phyloP scores from a whole-genome alignment of 2,797 vertebrate species.

The Acipenser transmontanus region DNA sequence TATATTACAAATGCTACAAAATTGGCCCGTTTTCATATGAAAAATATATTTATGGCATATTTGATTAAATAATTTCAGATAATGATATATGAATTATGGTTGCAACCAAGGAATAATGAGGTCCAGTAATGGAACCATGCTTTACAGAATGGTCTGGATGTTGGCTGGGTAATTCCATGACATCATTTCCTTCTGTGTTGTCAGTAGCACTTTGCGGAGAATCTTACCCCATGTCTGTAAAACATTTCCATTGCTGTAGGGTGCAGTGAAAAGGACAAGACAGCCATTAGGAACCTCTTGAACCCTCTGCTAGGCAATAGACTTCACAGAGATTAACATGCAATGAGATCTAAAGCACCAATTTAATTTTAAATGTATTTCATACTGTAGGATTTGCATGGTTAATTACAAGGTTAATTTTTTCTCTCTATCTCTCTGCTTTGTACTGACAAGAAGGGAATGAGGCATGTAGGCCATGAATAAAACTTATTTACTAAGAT shows the following conservation, averaged over 20 bases:
- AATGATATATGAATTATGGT: too few species aligned
- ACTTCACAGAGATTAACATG: conserved; percentile 42
- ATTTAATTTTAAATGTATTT: conserved; percentile 59
- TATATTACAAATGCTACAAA: too few species aligned
- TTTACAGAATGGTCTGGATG: too few species aligned
- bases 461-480: conserved; percentile 46
- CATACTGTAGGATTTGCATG: conserved; percentile 61
- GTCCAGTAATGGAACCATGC: too few species aligned
- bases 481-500: conserved; percentile 58
- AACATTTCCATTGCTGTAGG: conserved; percentile 21
- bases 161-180: too few species aligned
- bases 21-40: too few species aligned
- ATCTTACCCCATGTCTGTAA: too few species aligned
- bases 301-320: conserved; percentile 39
- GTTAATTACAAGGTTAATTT: conserved; percentile 50
- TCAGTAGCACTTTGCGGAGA: too few species aligned
- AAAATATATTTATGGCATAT: too few species aligned
- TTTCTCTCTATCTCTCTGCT: conserved; percentile 34
- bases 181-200: too few species aligned
- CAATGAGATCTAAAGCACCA: conserved; percentile 53
- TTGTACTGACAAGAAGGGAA: conserved; percentile 59
- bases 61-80: too few species aligned
- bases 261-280: conserved; percentile 30
- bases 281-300: conserved; percentile 46
- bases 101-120: too few species aligned